phyloP scores from a whole-genome alignment of 2,888 invertebrate genomes.

The Oligia fasciuncula region DNA sequence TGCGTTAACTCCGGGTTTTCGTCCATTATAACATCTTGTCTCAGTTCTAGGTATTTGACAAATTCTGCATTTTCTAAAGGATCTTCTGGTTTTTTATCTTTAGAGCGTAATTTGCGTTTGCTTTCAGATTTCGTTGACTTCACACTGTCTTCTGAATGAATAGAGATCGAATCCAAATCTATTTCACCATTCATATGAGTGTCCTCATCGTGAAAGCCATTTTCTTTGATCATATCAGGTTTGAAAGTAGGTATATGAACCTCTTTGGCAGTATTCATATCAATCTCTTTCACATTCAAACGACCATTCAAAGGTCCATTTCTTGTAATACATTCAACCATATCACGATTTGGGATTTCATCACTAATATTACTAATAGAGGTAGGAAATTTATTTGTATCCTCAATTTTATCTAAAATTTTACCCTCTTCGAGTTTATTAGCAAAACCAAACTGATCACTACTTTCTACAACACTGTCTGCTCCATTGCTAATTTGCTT shows the following conservation, averaged over 20 bases:
- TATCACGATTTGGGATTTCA: conserved; percentile 39
- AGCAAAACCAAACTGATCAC: conserved; percentile 14
- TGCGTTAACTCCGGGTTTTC: conserved; percentile 86
- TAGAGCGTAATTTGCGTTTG: conserved; percentile 70
- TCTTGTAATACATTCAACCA: conserved; percentile 36
- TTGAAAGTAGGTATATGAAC: conserved; percentile 49
- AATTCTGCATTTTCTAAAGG: conserved; percentile 80
- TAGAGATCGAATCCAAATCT: conserved; percentile 64
- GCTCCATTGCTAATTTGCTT: conserved; percentile 3
- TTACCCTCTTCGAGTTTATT: conserved; percentile 1
- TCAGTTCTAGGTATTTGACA: conserved; percentile 85
- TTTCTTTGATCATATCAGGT: conserved; percentile 36
- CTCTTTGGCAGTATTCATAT: conserved; percentile 57
- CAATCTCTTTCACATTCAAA: conserved; percentile 55
- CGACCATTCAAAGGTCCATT: conserved; percentile 31
- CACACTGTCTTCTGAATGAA: conserved; percentile 68
- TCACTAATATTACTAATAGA: conserved; percentile 10
- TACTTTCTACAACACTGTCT: conserved; percentile 8
- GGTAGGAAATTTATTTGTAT: background rate
- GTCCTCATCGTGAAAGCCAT: conserved; percentile 47
- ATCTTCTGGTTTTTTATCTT: conserved; percentile 58
- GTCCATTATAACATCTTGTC: conserved; percentile 85
- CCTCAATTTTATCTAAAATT: conserved; percentile 11
- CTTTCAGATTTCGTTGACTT: conserved; percentile 56
- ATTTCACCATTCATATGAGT: conserved; percentile 56